A percentile compares a stretch with the other conserved stretches of the same genome.
Conservation (phyloP, 1,140 invertebrate genomes). For the Drosophila santomea region DNA sequence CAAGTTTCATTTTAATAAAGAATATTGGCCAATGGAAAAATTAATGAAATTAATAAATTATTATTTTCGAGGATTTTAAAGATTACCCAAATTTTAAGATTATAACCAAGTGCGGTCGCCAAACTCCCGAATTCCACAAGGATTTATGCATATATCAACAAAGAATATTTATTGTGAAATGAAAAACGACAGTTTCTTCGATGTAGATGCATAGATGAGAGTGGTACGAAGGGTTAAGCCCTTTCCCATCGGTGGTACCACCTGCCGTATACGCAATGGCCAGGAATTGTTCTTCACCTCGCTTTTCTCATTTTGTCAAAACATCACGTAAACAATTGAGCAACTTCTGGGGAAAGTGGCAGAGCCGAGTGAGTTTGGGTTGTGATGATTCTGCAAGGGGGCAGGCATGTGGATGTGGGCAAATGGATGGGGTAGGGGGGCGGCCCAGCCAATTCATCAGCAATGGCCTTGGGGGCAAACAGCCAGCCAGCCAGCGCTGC, state of each 20-base stretch:
- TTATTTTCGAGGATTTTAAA: too few species aligned
- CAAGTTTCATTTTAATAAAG: neutral
- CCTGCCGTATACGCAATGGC: slow-evolving; percentile 70
- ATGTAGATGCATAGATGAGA: neutral
- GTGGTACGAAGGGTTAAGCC: slow-evolving; percentile 1
- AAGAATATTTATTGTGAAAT: neutral
- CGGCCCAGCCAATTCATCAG: slow-evolving; percentile 69
- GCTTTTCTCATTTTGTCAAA: slow-evolving; percentile 72
- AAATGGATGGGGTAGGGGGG: slow-evolving; percentile 1
- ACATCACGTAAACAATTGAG: slow-evolving; percentile 82
- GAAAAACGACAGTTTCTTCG: too few species aligned
- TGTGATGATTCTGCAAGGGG: slow-evolving; percentile 36
- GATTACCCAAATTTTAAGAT: too few species aligned
- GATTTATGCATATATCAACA: too few species aligned
- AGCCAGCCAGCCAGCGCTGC: slow-evolving; percentile 40
- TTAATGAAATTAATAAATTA: too few species aligned
- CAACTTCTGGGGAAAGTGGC: slow-evolving; percentile 47
- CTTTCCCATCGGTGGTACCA: slow-evolving; percentile 11
- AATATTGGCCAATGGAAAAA: too few species aligned
- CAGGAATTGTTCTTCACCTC: slow-evolving; percentile 45
- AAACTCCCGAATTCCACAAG: too few species aligned
- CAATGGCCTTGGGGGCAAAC: slow-evolving; percentile 68
- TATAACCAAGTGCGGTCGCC: too few species aligned
- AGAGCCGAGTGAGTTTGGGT: slow-evolving; percentile 6
- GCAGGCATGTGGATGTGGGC: neutral